A percentile compares a stretch with the other conserved stretches of the same genome.
Evolutionary conservation across 2,888 invertebrate species (phyloP).

Genomic region (Alloplasta piceator): DNA sequence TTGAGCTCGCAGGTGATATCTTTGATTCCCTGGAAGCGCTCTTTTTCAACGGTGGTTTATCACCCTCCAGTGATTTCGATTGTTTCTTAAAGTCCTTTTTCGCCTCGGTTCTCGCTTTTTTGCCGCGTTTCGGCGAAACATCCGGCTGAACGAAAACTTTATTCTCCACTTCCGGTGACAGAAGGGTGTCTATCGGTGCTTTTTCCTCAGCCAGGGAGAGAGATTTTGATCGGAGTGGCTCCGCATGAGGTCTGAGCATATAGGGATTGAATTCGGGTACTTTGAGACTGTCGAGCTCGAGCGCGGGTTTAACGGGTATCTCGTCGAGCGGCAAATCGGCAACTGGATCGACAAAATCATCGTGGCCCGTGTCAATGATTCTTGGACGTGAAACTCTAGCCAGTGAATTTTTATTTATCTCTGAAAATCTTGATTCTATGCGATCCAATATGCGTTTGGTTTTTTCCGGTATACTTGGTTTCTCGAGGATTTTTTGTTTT

Average conservation of each 20-base stretch:
- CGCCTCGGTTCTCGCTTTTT: constrained; percentile 76
- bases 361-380: constrained; percentile 81
- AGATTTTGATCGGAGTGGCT: constrained; percentile 80
- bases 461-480: constrained; percentile 81
- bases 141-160: constrained; percentile 79
- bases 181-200: constrained; percentile 80
- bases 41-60: constrained; percentile 81
- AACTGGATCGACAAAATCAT: constrained; percentile 82
- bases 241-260: constrained; percentile 80
- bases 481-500: constrained; percentile 75
- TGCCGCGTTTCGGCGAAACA: constrained; percentile 79
- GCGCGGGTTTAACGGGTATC: constrained; percentile 79
- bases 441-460: constrained; percentile 81
- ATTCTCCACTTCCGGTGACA: constrained; percentile 81
- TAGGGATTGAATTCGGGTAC: constrained; percentile 82
- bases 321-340: constrained; percentile 82
- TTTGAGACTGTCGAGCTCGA: constrained; percentile 81
- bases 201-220: constrained; percentile 81
- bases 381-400: constrained; percentile 76
- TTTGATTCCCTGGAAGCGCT: constrained; percentile 77
- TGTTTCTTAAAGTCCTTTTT: constrained; percentile 82
- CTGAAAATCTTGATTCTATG: constrained; percentile 80
- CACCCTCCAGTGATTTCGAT: constrained; percentile 81
- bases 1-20: constrained; percentile 75
- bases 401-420: constrained; percentile 75